Base-by-base conservation (phyloP, 2,113 vertebrate genomes). In the Callipepla squamata region DNA sequence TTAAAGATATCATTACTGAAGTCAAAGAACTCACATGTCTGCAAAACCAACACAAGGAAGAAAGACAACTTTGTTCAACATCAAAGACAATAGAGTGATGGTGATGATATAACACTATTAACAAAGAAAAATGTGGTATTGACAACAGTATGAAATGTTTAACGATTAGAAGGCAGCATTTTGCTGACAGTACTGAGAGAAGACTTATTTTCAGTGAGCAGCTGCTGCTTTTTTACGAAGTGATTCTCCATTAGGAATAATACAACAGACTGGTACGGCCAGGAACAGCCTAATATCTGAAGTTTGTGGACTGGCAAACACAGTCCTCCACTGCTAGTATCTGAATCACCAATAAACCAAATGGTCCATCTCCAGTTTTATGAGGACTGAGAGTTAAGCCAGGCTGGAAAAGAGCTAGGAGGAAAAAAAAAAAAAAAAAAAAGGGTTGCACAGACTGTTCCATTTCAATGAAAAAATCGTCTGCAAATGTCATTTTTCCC, bases 321-420 rank as follows among this genome's bases (percentile, higher is more conserved):
- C 32, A 91, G 75, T 62, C 36, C 61, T 72, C 13, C 78, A 95
- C 93, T 92, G 85, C 91, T 69, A 17, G 9, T 62, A 15, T 32
- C 14, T 73, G 90, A 96, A 95, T 96, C 85, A 59, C 92, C 88
- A 90, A 94, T 91, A 97, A 97, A 96, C 32, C 61, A 85, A 97
- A 97, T 85, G 78, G 55, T 62, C 89, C 92, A 83, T 87, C 88
- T 97, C 92, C 70, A 53, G 21, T 83, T 98, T 97, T 87, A 96
- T 42, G 85, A 91, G 70, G 89, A 86, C 67, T 87, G 58, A 59
- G 84, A 96, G 59, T 94, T 67, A 79, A 96, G 89, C 68, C 72
- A 79, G 78, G 66, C 57, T 94, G 67, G 81, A 50, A 85, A 53
- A 94, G 34, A 73, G 23, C 38, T 45, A 75, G 36, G 25, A 53